Percentiles rank a stretch among this genome's conserved stretches.
Conservation (phyloP, 2,797 vertebrate genomes). For the Allobates femoralis region DNA sequence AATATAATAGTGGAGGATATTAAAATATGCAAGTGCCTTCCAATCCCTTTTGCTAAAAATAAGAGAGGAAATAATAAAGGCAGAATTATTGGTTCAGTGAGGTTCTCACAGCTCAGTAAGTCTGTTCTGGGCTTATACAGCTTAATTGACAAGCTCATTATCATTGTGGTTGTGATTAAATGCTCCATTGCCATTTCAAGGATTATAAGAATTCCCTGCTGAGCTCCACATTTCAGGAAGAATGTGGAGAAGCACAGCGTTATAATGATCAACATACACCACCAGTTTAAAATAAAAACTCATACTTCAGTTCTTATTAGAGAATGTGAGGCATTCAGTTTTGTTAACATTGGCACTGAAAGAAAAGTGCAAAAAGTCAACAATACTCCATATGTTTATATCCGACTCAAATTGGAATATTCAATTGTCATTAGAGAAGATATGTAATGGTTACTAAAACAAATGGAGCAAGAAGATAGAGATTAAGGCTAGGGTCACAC, state of each 20-base stretch:
- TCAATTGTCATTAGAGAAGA: not conserved
- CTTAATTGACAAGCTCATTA: slow-evolving; percentile 64
- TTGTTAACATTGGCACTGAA: not conserved
- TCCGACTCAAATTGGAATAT: not conserved
- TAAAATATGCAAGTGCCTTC: slow-evolving; percentile 47
- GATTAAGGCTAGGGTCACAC: too few species aligned
- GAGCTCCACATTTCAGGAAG: slow-evolving; percentile 53
- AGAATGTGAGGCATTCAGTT: not conserved
- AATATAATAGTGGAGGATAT: slow-evolving; percentile 40
- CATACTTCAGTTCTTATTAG: slow-evolving; percentile 7
- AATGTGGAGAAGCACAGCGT: slow-evolving; percentile 25
- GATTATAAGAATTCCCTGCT: slow-evolving; percentile 57
- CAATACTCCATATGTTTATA: not conserved
- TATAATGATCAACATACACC: slow-evolving; percentile 26
- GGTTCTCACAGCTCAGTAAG: slow-evolving; percentile 60
- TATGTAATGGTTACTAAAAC: not conserved
- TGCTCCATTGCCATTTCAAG: slow-evolving; percentile 61
- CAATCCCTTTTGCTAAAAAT: slow-evolving; percentile 37
- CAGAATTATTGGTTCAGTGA: slow-evolving; percentile 60
- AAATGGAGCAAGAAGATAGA: not conserved
- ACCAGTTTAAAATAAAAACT: slow-evolving; percentile 37
- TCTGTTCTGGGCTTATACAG: slow-evolving; percentile 59
- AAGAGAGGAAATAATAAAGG: slow-evolving; percentile 55
- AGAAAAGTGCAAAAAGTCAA: not conserved
- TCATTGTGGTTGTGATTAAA: slow-evolving; percentile 63